Percentiles rank a stretch among this genome's conserved stretches.
Evolutionary conservation across 2,113 vertebrate genomes (phyloP).

Genomic region (Alligator sinensis): DNA sequence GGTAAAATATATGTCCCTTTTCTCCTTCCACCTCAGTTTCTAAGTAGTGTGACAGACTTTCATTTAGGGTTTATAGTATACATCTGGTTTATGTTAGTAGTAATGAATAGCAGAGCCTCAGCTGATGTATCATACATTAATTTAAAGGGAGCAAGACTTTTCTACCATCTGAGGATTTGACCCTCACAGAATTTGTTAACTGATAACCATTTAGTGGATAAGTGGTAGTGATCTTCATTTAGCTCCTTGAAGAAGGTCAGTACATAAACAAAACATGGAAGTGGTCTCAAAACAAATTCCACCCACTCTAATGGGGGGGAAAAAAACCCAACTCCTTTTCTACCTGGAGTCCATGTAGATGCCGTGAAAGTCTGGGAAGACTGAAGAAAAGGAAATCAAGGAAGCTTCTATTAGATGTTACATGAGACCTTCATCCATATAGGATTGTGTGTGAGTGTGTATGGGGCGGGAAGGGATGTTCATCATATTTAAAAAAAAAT

Average conservation of each 20-base stretch:
- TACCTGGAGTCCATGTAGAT: neutral
- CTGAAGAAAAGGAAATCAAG: neutral
- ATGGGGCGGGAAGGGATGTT: no score
- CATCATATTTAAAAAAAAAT: no score
- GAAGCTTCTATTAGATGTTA: neutral
- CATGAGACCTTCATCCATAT: neutral
- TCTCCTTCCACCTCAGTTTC: neutral
- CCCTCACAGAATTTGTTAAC: neutral
- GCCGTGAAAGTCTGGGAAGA: neutral
- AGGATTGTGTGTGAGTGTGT: no score
- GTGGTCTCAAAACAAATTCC: neutral
- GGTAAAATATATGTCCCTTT: neutral
- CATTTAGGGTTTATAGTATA: neutral
- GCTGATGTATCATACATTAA: neutral
- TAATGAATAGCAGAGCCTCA: neutral
- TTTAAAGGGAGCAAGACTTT: neutral
- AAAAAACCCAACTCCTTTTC: neutral
- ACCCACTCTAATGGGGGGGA: neutral
- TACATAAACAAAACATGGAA: neutral
- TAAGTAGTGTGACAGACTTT: neutral
- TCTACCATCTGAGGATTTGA: neutral
- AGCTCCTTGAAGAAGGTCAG: neutral
- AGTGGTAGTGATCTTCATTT: neutral
- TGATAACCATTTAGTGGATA: neutral
- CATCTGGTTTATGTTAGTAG: neutral